A percentile compares a stretch with the other conserved stretches of the same genome.
These are phyloP conservation scores for Mastigias papua DNA, from an alignment of 30 jellyfish, hydroid and myxozoan species.

Conservation along the genomic window DNA sequence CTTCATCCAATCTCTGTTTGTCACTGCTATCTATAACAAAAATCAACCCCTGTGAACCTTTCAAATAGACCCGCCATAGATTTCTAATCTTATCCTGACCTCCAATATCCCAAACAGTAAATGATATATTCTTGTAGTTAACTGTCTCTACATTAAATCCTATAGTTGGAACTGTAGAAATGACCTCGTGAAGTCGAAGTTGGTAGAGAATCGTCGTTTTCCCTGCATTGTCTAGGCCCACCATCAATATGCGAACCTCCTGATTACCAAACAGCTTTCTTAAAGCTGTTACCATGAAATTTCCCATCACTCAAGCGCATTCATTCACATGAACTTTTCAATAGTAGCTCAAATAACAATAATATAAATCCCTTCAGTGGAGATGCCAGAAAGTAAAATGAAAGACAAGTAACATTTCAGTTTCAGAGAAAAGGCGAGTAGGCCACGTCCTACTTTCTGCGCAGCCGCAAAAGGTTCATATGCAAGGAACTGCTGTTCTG, in stretches of 20 bases:
- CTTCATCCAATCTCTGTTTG: slow-evolving; percentile 87
- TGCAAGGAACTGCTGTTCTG: not conserved
- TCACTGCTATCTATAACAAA: slow-evolving; percentile 97
- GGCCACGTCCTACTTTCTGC: slow-evolving; percentile 50
- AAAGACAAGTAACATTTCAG: slow-evolving; percentile 14
- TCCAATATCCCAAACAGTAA: slow-evolving; percentile 99
- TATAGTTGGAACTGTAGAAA: slow-evolving; percentile 95
- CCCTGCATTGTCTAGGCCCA: slow-evolving; percentile 99
- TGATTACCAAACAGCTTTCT: slow-evolving; percentile 92
- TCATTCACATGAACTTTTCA: not conserved
- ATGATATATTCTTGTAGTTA: slow-evolving; percentile 85
- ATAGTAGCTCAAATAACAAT: not conserved
- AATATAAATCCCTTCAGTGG: not conserved
- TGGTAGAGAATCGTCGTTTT: slow-evolving; percentile 92
- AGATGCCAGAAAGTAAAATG: not conserved
- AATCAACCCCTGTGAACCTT: slow-evolving; percentile 96
- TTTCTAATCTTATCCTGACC: slow-evolving; percentile 98
- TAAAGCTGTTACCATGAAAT: slow-evolving; percentile 74
- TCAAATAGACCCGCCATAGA: slow-evolving; percentile 95
- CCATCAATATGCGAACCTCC: slow-evolving; percentile 98
- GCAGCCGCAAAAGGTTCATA: slow-evolving; percentile 31
- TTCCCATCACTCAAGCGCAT: slow-evolving; percentile 65
- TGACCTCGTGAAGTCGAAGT: slow-evolving; percentile 93
- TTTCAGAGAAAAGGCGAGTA: not conserved
- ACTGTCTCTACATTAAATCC: slow-evolving; percentile 98